Percentiles rank a stretch among this genome's conserved stretches.
phyloP scores from a whole-genome alignment of 2,888 invertebrate species.

The Lycia hirtaria region DNA sequence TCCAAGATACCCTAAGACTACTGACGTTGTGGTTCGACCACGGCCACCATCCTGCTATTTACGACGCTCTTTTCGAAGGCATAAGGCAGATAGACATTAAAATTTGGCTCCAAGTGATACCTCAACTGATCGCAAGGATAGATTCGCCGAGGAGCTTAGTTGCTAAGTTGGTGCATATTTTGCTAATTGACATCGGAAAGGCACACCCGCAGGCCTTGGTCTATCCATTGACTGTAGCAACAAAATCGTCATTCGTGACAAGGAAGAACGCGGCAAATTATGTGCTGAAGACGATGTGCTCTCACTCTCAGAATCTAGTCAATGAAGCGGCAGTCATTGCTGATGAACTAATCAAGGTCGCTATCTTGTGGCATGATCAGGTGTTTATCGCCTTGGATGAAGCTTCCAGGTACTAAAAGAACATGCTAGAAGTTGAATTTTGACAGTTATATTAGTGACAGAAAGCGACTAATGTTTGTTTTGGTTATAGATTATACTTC shows the following conservation, averaged over 20 bases:
- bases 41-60: slow-evolving; percentile 96
- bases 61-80: slow-evolving; percentile 96
- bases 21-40: slow-evolving; percentile 99
- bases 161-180: slow-evolving; percentile 95
- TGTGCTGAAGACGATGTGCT: slow-evolving; percentile 97
- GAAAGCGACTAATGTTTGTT: too few relatives aligned
- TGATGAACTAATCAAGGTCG: slow-evolving; percentile 98
- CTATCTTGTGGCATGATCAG: slow-evolving; percentile 99
- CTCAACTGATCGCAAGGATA: slow-evolving; percentile 98
- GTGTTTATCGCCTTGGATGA: slow-evolving; percentile 92
- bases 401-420: slow-evolving; percentile 88
- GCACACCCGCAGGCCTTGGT: slow-evolving; percentile 98
- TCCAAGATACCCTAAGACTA: slow-evolving; percentile 97
- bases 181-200: slow-evolving; percentile 98
- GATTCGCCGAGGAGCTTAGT: slow-evolving; percentile 96
- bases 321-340: slow-evolving; percentile 97
- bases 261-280: slow-evolving; percentile 96
- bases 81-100: slow-evolving; percentile 97
- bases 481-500: slow-evolving; percentile 93
- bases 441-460: too few relatives aligned
- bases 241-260: slow-evolving; percentile 94
- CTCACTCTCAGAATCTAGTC: slow-evolving; percentile 96
- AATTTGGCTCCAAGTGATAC: slow-evolving; percentile 99
- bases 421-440: background rate
- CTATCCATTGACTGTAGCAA: slow-evolving; percentile 98